These are phyloP conservation scores for Mantis religiosa DNA, from an alignment of 2,888 invertebrate species.

Conservation along the genomic window DNA sequence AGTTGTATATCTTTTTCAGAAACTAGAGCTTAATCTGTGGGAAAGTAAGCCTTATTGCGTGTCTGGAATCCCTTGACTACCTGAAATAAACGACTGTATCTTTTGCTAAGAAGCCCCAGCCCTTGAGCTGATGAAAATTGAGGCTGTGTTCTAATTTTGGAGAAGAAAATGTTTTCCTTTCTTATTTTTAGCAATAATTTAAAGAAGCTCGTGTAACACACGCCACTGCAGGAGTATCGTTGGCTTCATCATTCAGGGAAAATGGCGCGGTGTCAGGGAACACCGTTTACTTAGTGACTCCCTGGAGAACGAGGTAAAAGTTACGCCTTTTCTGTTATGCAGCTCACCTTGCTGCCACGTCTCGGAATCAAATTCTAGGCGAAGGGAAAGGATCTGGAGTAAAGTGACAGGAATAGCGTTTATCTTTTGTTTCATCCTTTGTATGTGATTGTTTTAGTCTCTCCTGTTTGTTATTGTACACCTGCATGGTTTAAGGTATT, in stretches of 20 bases:
- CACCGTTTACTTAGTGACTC: neutral
- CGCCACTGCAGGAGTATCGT: neutral
- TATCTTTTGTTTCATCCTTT: too few species aligned
- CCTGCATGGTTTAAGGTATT: too few species aligned
- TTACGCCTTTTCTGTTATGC: neutral
- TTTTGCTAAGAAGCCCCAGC: too few species aligned
- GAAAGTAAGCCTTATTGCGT: too few species aligned
- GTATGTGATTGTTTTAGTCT: too few species aligned
- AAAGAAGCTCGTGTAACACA: neutral
- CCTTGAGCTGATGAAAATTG: neutral
- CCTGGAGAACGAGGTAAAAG: neutral
- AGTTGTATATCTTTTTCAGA: too few species aligned
- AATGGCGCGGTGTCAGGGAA: neutral
- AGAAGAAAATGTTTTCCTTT: neutral
- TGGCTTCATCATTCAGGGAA: neutral
- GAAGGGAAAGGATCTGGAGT: too few species aligned
- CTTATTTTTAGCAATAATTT: neutral
- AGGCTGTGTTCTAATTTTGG: neutral
- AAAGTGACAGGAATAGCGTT: too few species aligned
- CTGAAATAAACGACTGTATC: too few species aligned
- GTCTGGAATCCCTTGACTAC: too few species aligned
- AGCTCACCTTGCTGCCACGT: neutral
- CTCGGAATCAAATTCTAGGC: neutral
- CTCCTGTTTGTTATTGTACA: too few species aligned
- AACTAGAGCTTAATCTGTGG: too few species aligned